A percentile compares a stretch with the other conserved stretches of the same genome.
phyloP scores from a whole-genome alignment of 2,888 invertebrate species.

The Meandrusa payeni region DNA sequence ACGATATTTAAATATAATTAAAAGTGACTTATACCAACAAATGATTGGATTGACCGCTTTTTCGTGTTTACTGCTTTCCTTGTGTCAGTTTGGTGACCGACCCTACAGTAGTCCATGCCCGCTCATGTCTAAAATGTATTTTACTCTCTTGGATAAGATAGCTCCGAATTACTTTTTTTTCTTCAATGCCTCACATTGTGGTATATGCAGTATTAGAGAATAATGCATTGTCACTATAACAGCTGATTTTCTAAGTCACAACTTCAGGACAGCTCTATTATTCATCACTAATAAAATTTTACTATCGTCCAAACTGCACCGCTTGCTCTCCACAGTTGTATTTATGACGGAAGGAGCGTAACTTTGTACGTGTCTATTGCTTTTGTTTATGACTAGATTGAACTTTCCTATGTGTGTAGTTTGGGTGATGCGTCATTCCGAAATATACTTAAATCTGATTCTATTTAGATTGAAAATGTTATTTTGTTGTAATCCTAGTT shows the following conservation, averaged over 20 bases:
- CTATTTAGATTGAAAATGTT: conserved; percentile 61
- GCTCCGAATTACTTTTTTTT: conserved; percentile 75
- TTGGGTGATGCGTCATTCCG: conserved; percentile 70
- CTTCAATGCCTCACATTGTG: conserved; percentile 77
- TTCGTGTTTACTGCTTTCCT: conserved; percentile 83
- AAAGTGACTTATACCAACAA: conserved; percentile 65
- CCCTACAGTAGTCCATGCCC: conserved; percentile 80
- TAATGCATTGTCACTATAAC: conserved; percentile 80
- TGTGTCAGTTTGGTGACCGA: conserved; percentile 82
- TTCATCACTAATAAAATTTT: conserved; percentile 73
- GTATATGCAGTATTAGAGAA: conserved; percentile 79
- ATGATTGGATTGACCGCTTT: conserved; percentile 82
- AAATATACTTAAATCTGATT: conserved; percentile 54
- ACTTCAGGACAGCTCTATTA: conserved; percentile 79
- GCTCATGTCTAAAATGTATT: conserved; percentile 73
- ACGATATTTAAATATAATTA: conserved; percentile 57
- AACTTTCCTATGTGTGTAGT: conserved; percentile 50
- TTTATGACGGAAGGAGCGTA: conserved; percentile 22
- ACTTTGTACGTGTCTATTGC: conserved; percentile 25
- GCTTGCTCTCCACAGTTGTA: conserved; percentile 34
- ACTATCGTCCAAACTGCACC: conserved; percentile 69
- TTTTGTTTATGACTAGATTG: conserved; percentile 29
- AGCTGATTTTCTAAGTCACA: conserved; percentile 77
- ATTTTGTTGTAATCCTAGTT: conserved; percentile 63
- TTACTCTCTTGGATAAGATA: conserved; percentile 74